Evolutionary conservation across 2,113 vertebrate genomes (phyloP), one percentile per base, ranked within the genome.

Genomic region (Synodontis membranacea): DNA sequence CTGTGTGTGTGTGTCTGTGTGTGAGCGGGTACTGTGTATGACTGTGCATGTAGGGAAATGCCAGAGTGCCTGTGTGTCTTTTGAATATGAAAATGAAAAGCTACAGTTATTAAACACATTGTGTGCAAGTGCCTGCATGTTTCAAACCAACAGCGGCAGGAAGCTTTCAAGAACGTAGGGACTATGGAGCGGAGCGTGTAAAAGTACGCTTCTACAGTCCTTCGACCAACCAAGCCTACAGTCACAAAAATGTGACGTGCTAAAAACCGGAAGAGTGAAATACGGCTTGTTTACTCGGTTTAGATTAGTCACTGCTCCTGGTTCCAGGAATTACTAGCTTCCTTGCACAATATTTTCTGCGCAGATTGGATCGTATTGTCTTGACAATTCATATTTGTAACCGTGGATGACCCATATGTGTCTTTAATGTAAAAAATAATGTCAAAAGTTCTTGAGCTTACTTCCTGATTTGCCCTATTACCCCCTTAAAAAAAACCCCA

Each of bases 61-160:
- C 85, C 80, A 64, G 42, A 64, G 68, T 75, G 48, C 70, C 54
- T 86, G 37, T 44, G 28, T 79, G 39, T 86, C 66, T 25, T 86
- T 82, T 86, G 54, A 82, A 82, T 75, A 75, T 82, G 68, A 86
- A 86, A 82, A 86, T 76, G 42, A 58, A 83, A 82, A 82, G 80
- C 80, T 82, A 58, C 68, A 86, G 68, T 83, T 82, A 86, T 86
- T 82, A 75, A 76, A n/a, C 5, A 1, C 54, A 50, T 56, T 60
- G 31, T 11, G 25, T 86, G 68, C 80, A 82, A 86, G 86, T 83
- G 23, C 54, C 25, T 62, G 58, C 88, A 84, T 62, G 58, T 84
- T 75, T 81, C 75, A 21, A 74, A 92, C 12, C 62, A 28, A 48
- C 78, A 31, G 39, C 39, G n/a, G 46, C 54, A 86, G 79, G 50